Conservation (phyloP, 2,888 invertebrate genomes). For the Andrena flavipes region DNA sequence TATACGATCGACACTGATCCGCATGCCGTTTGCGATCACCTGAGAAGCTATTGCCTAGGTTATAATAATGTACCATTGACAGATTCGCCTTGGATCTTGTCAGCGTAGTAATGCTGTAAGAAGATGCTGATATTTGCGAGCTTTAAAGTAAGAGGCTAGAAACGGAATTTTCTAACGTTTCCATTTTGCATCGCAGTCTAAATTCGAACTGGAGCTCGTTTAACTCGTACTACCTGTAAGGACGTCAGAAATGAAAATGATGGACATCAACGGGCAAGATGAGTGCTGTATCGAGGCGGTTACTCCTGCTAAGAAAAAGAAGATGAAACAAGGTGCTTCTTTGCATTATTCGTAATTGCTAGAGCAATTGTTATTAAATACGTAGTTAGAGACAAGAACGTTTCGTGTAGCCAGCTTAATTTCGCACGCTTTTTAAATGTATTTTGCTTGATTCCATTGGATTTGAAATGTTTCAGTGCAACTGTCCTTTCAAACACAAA, state of each 20-base stretch:
- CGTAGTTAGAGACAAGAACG: background rate
- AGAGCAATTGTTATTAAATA: background rate
- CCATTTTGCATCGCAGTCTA: background rate
- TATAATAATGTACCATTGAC: conserved; percentile 61
- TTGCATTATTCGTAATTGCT: background rate
- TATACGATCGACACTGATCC: background rate
- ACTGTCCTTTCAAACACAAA: conserved; percentile 78
- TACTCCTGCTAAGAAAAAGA: conserved; percentile 74
- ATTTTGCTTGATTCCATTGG: background rate
- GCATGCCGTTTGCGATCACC: background rate
- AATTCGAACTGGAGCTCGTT: background rate
- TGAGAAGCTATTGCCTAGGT: conserved; percentile 57
- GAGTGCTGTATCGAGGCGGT: conserved; percentile 72
- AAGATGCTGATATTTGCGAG: background rate
- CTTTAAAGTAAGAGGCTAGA: conserved; percentile 18
- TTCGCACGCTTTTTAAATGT: background rate
- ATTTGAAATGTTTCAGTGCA: conserved; percentile 72
- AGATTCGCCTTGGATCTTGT: conserved; percentile 45
- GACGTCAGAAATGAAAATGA: conserved; percentile 74
- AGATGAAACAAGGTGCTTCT: conserved; percentile 79
- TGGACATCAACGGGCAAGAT: conserved; percentile 74
- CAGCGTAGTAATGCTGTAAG: conserved; percentile 31
- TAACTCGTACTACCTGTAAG: background rate
- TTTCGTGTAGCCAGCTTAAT: background rate
- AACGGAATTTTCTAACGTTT: background rate